Base-by-base conservation (phyloP, 2,888 invertebrate genomes). In the Meghimatium bilineatum region DNA sequence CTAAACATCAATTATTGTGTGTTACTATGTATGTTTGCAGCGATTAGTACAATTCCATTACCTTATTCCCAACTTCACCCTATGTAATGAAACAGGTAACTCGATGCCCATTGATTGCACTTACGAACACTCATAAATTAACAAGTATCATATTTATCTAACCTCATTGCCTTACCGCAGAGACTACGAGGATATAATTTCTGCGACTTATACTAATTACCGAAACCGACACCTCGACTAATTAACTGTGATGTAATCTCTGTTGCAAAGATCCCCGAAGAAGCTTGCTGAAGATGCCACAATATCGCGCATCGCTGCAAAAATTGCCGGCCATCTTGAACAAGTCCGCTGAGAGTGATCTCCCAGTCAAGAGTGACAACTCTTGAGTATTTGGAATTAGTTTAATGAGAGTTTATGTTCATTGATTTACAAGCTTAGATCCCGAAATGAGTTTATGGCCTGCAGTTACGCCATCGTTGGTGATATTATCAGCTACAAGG, bases 201-300 rank as follows among this genome's bases (percentile, higher is more conserved):
- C 67, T 32, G 20, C 36, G 60, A 71, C 38, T 60, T 34, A 56
- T 17, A n/a, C 80, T 80, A 80, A 80, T 80, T 52, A 72, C 52
- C 36, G 12, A 26, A 29, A 0, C 71, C 72, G 80, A 72, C 80
- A 80, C 80, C 80, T 60, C 38, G 12, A 60, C 38, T 80, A 80
- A 80, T 80, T 80, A 29, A 36, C 56, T 10, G 72, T 29, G 72
- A 56, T 29, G 29, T 36, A 52, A 5, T 34, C 72, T 20, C 1
- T 5, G 6, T 60, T 17, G n/a, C 72, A 32, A 60, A 23, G 32
- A 32, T 29, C 56, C 36, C 34, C 5, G 29, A 20, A 26, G 29
- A 69, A 12, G 10, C 60, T 23, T 5, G 23, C 20, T 29, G 20
- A 26, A 69, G 38, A 67, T 79, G 79, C 49, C 67, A 79, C 2